Base-by-base conservation (phyloP, 2,797 vertebrate genomes). In the Huso huso region DNA sequence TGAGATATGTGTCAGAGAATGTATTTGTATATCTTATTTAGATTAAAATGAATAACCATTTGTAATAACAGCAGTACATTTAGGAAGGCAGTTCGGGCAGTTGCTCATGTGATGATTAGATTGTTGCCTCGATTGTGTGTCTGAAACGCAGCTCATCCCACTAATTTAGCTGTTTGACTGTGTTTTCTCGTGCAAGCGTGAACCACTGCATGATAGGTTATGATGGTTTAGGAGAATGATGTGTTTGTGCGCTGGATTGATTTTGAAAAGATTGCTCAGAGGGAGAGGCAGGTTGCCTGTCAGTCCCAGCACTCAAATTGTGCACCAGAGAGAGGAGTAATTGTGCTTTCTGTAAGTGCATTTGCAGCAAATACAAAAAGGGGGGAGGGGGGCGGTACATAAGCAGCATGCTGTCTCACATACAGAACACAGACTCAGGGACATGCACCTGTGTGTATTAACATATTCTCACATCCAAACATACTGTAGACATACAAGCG, bases 181-280 rank as follows among this genome's bases (percentile, higher is more conserved):
- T 84, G 79, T 87, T 86, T 86, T 82, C 80, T 71, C 78, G 71
- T 70, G 67, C 69, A 66, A 53, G 65, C 63, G 65, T 58, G 75
- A 81, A 49, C 70, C 70, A 77, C 73, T 71, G 74, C 78, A 70
- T 78, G 82, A 82, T 81, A 78, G 75, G 74, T 71, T 73, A 68
- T 63, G 7, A 71, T 77, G 77, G 82, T 73, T 71, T 73, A 67
- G 77, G 76, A 79, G 74, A 76, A 75, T 72, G 78, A 77, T 84
- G 79, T 81, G 79, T 88, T 87, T 84, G 83, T 85, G 82, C 76
- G 75, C 73, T 68, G 74, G 83, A 90, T 89, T 84, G 87, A 89
- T 89, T 89, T 68, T 87, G 84, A 81, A 88, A 87, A 87, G 86
- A 84, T 86, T 86, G 80, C 79, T 0, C 83, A 77, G 81, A 72